These are phyloP conservation scores for Archips crataeganus DNA, from an alignment of 2,888 invertebrate species.

Conservation along the genomic window DNA sequence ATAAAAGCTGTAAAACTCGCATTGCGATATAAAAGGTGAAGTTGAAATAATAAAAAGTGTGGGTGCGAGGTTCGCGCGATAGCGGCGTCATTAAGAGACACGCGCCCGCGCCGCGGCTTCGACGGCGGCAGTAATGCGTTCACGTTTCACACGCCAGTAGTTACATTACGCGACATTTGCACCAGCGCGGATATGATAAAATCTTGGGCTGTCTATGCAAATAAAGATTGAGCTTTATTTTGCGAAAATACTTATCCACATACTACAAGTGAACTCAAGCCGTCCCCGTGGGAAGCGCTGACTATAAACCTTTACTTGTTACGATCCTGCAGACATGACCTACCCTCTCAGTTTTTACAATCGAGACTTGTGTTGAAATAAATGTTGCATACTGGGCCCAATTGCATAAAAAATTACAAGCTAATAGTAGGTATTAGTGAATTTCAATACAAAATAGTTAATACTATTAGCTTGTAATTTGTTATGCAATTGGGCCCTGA, in stretches of 20 bases:
- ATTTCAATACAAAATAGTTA: too few relatives aligned
- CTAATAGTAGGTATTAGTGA: too few relatives aligned
- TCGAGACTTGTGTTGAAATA: not conserved
- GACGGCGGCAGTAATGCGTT: conserved; percentile 45
- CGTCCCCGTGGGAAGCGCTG: conserved; percentile 27
- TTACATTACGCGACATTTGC: conserved; percentile 56
- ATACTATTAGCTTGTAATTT: too few relatives aligned
- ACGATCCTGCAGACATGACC: conserved; percentile 25
- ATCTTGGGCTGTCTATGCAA: conserved; percentile 40
- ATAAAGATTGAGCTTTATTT: conserved; percentile 42
- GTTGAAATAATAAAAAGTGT: conserved; percentile 74
- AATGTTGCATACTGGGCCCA: not conserved
- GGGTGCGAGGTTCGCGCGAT: conserved; percentile 60
- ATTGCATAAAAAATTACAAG: too few relatives aligned
- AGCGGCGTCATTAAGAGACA: conserved; percentile 63
- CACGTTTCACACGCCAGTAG: conserved; percentile 66
- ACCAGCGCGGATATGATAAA: conserved; percentile 45
- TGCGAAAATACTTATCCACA: conserved; percentile 38
- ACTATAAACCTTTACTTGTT: conserved; percentile 32
- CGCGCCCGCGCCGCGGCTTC: conserved; percentile 47
- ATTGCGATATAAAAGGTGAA: conserved; percentile 78
- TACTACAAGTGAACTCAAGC: conserved; percentile 35
- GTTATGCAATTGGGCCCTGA: too few relatives aligned
- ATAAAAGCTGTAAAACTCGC: conserved; percentile 78
- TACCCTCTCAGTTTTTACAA: conserved; percentile 17